A percentile compares a stretch with the other conserved stretches of the same genome.
phyloP scores from a whole-genome alignment of 2,113 vertebrate genomes.

The Nycticryphes semicollaris region DNA sequence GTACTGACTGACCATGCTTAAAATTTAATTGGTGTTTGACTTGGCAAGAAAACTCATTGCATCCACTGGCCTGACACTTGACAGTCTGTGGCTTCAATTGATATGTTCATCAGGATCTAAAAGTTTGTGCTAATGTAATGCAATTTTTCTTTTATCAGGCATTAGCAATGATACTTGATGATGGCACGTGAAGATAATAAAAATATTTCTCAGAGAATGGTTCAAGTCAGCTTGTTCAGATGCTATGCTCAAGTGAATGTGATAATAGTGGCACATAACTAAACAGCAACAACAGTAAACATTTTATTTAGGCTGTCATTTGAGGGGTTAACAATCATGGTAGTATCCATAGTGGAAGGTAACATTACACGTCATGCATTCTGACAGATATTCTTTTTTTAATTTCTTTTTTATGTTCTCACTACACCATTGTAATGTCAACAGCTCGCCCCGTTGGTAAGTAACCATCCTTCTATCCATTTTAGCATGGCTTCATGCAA shows the following conservation, averaged over 20 bases:
- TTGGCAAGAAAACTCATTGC: conserved; percentile 50
- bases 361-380: conserved; percentile 90
- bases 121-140: conserved; percentile 46
- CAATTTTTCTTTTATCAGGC: conserved; percentile 53
- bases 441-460: conserved; percentile 98
- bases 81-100: conserved; percentile 40
- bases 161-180: conserved; percentile 35
- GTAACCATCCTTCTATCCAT: conserved; percentile 95
- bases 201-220: conserved; percentile 25
- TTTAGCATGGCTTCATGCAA: conserved; percentile 85
- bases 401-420: conserved; percentile 85
- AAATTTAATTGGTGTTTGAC: conserved; percentile 70
- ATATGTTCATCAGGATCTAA: conserved; percentile 43
- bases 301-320: conserved; percentile 50
- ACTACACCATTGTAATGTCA: conserved; percentile 97
- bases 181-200: conserved; percentile 29
- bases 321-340: conserved; percentile 66
- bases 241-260: conserved; percentile 40
- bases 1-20: conserved; percentile 61
- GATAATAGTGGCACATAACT: conserved; percentile 22
- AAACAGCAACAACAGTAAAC: conserved; percentile 10
- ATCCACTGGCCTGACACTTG: conserved; percentile 62
- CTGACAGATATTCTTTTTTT: conserved; percentile 87
- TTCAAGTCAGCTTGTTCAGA: conserved; percentile 13
- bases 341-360: conserved; percentile 76